phyloP scores from a whole-genome alignment of 2,797 vertebrate species.

The Sciurus vulgaris region DNA sequence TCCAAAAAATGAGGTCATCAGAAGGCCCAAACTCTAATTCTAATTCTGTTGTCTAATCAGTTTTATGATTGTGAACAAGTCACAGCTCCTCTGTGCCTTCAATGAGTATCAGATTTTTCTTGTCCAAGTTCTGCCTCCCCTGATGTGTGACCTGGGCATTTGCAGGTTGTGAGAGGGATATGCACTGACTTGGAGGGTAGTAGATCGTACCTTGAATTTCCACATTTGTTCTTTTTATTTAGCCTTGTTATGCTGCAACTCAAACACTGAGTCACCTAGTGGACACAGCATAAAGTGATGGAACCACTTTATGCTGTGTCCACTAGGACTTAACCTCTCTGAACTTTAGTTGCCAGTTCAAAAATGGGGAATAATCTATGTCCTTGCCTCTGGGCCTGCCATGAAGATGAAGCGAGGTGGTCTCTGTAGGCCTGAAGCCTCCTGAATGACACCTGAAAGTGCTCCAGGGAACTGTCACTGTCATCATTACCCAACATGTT shows the following conservation, averaged over 20 bases:
- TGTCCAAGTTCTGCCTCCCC: not conserved
- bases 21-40: not conserved
- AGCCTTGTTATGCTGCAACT: slow-evolving; percentile 77
- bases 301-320: too few relatives aligned
- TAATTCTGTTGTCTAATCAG: not conserved
- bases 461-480: not conserved
- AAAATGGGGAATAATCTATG: not conserved
- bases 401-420: not conserved
- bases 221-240: slow-evolving; percentile 68
- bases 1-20: not conserved
- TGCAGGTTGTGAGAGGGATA: slow-evolving; percentile 79
- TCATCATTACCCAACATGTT: not conserved
- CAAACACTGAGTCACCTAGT: slow-evolving; percentile 84
- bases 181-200: slow-evolving; percentile 69
- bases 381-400: not conserved
- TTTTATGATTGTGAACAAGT: not conserved
- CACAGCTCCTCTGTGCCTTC: not conserved
- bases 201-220: slow-evolving; percentile 12
- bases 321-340: not conserved
- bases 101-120: not conserved
- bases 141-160: not conserved
- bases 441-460: not conserved
- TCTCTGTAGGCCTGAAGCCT: not conserved
- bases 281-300: slow-evolving; percentile 80
- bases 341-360: not conserved